Evolutionary conservation across 2,113 vertebrate species (phyloP), one percentile per base, ranked within the genome.

Genomic region (Anoura caudifer): DNA sequence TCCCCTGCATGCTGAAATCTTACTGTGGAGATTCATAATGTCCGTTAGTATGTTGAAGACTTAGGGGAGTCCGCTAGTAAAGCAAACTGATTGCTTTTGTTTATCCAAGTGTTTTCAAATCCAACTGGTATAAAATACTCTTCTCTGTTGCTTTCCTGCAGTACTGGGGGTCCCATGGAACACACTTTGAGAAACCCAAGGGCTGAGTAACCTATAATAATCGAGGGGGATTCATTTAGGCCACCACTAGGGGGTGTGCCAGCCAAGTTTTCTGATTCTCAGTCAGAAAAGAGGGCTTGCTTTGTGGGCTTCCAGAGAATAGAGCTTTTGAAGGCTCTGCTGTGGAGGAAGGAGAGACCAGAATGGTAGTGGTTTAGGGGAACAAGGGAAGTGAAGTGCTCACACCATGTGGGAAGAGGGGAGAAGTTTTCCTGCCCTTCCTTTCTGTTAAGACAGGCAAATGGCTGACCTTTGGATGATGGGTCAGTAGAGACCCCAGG

Each of bases 201-300:
- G 90, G 72, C 20, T 67, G 41, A n/a, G 33, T 10, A 7, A 17
- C 47, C 86, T 72, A 0, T 4, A 63, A 70, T 70, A 59, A 90
- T 24, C 20, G 45, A 95, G 94, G 95, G 85, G 95, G 94, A 97
- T 98, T 97, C 95, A 50, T 50, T 50, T 38, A 93, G 97, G 80
- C 59, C 7, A 95, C 97, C 97, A 97, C 97, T 97, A 98, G 97
- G 96, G 97, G 97, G 96, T 97, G 97, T 84, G 84, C 94, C 90
- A 84, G 93, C 67, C 93, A 97, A 97, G 96, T 95, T 89, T 96
- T 98, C 95, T 22, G 61, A 77, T 56, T 87, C 50, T 76, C 22
- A 9, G 56, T 65, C 3, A 24, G 54, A 84, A 80, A 69, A 41
- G 75, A 83, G 76, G 69, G 61, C 73, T 82, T 94, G 75, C 72